These are phyloP conservation scores for Arvicanthis niloticus DNA, from an alignment of 2,113 vertebrate species.

Conservation along the genomic window DNA sequence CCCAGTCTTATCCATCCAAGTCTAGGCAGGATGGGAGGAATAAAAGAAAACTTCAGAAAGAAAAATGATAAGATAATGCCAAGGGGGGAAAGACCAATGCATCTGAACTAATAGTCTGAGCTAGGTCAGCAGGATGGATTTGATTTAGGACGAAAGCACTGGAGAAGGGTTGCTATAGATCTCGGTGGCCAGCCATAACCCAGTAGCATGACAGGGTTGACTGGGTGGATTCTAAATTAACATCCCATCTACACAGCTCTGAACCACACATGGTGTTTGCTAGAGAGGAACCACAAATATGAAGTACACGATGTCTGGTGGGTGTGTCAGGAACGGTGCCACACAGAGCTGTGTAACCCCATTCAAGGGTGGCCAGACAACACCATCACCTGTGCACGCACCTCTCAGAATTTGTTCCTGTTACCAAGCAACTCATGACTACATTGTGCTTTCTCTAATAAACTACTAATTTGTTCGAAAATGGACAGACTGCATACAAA, in stretches of 20 bases:
- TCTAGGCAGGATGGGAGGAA: not conserved
- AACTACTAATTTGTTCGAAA: not conserved
- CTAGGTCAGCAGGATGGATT: not conserved
- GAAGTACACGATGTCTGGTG: not conserved
- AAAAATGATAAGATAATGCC: not conserved
- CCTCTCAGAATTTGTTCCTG: not conserved
- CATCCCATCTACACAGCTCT: not conserved
- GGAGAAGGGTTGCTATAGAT: not conserved
- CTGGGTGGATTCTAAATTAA: not conserved
- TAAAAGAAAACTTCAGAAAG: not conserved
- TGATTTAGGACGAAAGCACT: not conserved
- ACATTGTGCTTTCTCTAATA: not conserved
- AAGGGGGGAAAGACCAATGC: not conserved
- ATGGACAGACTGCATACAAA: not conserved
- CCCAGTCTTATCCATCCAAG: not conserved
- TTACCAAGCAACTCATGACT: not conserved
- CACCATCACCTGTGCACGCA: not conserved
- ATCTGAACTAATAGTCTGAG: not conserved
- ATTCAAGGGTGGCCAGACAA: no score
- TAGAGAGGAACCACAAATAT: not conserved
- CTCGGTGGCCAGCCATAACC: no score
- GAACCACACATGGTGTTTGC: not conserved
- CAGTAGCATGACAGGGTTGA: not conserved
- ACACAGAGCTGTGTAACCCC: not conserved
- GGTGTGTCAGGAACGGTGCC: not conserved